These are phyloP conservation scores for Orgyia antiqua DNA, from an alignment of 2,888 invertebrate genomes.

Conservation along the genomic window DNA sequence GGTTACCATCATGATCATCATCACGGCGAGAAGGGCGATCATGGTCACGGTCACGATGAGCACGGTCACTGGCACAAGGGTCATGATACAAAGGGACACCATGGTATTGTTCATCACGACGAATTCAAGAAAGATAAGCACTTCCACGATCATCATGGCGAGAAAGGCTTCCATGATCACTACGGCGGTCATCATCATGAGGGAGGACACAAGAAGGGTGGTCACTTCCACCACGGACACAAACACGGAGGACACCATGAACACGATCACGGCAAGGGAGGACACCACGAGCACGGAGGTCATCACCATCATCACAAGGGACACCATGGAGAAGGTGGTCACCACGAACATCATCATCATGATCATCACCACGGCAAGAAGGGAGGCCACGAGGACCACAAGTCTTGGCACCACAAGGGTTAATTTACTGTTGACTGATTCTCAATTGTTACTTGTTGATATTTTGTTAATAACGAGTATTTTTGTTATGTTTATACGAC, in stretches of 20 bases:
- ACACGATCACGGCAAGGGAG: slow-evolving; percentile 87
- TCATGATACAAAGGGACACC: slow-evolving; percentile 90
- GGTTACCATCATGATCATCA: slow-evolving; percentile 81
- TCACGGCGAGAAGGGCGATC: slow-evolving; percentile 81
- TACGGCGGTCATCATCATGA: slow-evolving; percentile 88
- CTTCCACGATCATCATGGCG: slow-evolving; percentile 90
- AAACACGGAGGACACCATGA: slow-evolving; percentile 87
- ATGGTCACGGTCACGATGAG: slow-evolving; percentile 72
- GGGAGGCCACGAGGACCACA: slow-evolving; percentile 87
- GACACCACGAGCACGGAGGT: slow-evolving; percentile 85
- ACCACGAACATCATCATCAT: slow-evolving; percentile 85
- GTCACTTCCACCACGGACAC: slow-evolving; percentile 87
- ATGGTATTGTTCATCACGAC: slow-evolving; percentile 88
- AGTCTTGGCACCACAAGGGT: slow-evolving; percentile 84
- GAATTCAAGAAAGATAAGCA: slow-evolving; percentile 92
- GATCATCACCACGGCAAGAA: slow-evolving; percentile 87
- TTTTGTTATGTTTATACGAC: slow-evolving; percentile 45
- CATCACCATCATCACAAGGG: slow-evolving; percentile 88
- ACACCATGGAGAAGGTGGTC: slow-evolving; percentile 86
- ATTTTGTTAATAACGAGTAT: slow-evolving; percentile 36
- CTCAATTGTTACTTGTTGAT: slow-evolving; percentile 53
- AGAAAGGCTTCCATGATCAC: slow-evolving; percentile 86
- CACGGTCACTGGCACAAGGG: slow-evolving; percentile 88
- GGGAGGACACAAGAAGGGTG: slow-evolving; percentile 87
- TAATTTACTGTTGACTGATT: slow-evolving; percentile 32